Evolutionary conservation across 2,888 invertebrate genomes (phyloP), one percentile per base, ranked within the genome.

Genomic region (Lochmaea capreae): DNA sequence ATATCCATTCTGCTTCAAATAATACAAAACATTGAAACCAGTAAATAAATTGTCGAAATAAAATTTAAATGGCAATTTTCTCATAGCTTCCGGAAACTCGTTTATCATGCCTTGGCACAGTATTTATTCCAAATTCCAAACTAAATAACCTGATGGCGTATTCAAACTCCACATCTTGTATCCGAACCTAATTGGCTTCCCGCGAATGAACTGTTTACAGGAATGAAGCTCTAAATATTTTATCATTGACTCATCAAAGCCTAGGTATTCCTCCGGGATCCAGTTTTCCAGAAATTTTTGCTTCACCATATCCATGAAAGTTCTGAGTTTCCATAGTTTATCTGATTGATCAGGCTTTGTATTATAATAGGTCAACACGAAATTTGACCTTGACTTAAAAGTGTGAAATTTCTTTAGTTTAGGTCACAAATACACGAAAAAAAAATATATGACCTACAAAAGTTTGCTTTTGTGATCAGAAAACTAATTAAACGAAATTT

Each of bases 121-220:
- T 57, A 72, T 46, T 62, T 66, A 68, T 78, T 42, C 76, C 74
- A 67, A 74, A 77, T 49, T 62, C 26, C n/a, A n/a, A n/a, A 3
- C 18, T 54, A n/a, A 84, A 26, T 84, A 83, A n/a, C 82, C 83
- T 58, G 69, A 57, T 18, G 61, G 70, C 39, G 79, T 75, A 75
- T 82, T 83, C n/a, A 83, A 65, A 61, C 76, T 79, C 83, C 83
- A 84, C 66, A 82, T 75, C 78, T 85, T 84, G 67, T 79, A 84
- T 9, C 81, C 80, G 78, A 84, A 84, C 61, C 81, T 70, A 54
- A 84, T 84, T 6, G 83, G 83, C 62, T 85, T 86, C 12, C 83
- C 82, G 22, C 79, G 68, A 11, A 84, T 78, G 75, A 81, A 84
- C 72, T 83, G 83, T 57, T 84, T 84, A 63, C 79, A 82, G 14